Base-by-base conservation (phyloP, 2,888 invertebrate genomes). In the Hedychridium roseum region DNA sequence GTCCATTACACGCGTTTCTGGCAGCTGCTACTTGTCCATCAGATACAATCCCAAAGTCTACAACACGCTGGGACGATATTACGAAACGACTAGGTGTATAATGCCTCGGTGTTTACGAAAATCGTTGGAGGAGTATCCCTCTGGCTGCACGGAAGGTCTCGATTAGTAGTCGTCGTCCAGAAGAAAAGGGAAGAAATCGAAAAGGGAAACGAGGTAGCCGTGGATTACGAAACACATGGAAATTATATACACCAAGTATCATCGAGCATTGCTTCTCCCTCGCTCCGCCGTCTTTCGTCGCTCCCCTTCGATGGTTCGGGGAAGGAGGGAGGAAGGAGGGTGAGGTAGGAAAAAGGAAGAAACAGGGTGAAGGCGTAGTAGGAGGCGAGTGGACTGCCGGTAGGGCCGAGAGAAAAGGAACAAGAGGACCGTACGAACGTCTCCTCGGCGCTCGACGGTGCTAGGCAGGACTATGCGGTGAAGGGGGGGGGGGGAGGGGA, bases 181-280 rank as follows among this genome's bases (percentile, higher is more conserved):
- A 16, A 37, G 21, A 20, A 40, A 30, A 15, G 11, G 26, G 11
- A 26, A 23, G 11, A 14, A 17, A 4, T n/a, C 7, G 14, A 17
- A 6, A 1, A 2, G 17, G 16, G 36, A 43, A 36, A 26, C 32
- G 20, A 32, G 31, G 34, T 34, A 52, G 42, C 42, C 26, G 26
- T n/a, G n/a, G 26, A 45, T 49, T 45, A 45, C 45, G 45, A 53
- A 45, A 45, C 35, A n/a, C 27, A 30, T 11, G 53, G 41, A 49
- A 49, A 42, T 44, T 48, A 41, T 38, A 41, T 35, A 16, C 43
- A 40, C 32, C 37, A 38, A 43, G 34, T 48, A 48, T 43, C 42
- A 27, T 26, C 36, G 42, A 27, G 6, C 38, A 20, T n/a, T n/a
- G n/a, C n/a, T n/a, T n/a, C n/a, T n/a, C n/a, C n/a, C n/a, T n/a